Conservation (phyloP, 2,113 vertebrate species). For the Phyllopteryx taeniolatus region DNA sequence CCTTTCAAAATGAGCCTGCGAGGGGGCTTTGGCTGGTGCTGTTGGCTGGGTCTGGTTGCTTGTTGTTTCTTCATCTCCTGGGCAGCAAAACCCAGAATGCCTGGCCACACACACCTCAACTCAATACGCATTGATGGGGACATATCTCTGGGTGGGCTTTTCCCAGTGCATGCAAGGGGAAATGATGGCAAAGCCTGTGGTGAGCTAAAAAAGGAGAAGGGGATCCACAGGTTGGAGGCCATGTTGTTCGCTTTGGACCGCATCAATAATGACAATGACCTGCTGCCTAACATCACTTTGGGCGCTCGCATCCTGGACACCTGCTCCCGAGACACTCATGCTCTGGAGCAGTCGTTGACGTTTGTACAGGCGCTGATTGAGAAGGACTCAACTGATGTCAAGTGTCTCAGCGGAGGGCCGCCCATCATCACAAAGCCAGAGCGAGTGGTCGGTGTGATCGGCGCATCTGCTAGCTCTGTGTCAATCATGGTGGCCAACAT, state of each 20-base stretch:
- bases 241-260: slow-evolving; percentile 95
- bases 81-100: slow-evolving; percentile 84
- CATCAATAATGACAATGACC: slow-evolving; percentile 92
- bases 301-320: slow-evolving; percentile 94
- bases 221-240: slow-evolving; percentile 92
- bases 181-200: slow-evolving; percentile 88
- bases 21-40: slow-evolving; percentile 49
- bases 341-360: slow-evolving; percentile 94
- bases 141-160: slow-evolving; percentile 91
- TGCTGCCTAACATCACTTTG: slow-evolving; percentile 94
- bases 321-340: slow-evolving; percentile 92
- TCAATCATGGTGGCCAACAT: slow-evolving; percentile 99
- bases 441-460: slow-evolving; percentile 90
- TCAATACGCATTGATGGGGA: slow-evolving; percentile 96
- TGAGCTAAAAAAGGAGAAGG: slow-evolving; percentile 95
- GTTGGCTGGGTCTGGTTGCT: slow-evolving; percentile 48
- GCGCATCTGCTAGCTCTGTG: slow-evolving; percentile 91
- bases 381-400: slow-evolving; percentile 92
- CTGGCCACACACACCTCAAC: slow-evolving; percentile 89
- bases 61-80: slow-evolving; percentile 68
- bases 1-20: slow-evolving; percentile 61
- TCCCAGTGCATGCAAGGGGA: slow-evolving; percentile 88
- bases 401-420: slow-evolving; percentile 86
- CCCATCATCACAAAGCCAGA: slow-evolving; percentile 95
- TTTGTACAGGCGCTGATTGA: slow-evolving; percentile 95